Evolutionary conservation across 2,113 vertebrate genomes (phyloP), one percentile per base, ranked within the genome.

Genomic region (Lophius piscatorius): DNA sequence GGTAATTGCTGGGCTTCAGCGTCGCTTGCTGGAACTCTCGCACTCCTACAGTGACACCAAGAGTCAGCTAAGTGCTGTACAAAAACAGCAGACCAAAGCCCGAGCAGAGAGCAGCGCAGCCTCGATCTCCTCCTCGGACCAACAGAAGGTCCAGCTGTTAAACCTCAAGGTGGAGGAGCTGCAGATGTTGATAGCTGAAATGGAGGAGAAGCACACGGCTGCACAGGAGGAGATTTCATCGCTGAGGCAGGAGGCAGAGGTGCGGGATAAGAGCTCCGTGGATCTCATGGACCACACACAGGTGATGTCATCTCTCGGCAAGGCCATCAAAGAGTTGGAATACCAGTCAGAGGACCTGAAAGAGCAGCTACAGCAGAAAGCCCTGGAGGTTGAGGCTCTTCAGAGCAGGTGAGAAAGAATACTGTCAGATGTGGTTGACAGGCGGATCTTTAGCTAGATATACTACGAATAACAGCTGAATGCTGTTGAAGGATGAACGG

Each of bases 1-100:
- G 67, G 93, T 90, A 1, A 91, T 94, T 11, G 90, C 93, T 2
- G 94, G 95, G 12, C 91, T 96, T 35, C 96, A 94, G 68, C 92
- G 87, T 17, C 94, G 97, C 52, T 80, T 98, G 46, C 87, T 86
- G 24, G 95, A 97, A 74, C 89, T 98, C 17, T 95, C 96, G 0
- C 91, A 93, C 69, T 91, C 94, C 38, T 99, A 95, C 89, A 93
- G 92, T n/a, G 94, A 97, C 71, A 94, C 95, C 39, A 94, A 95
- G 81, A 82, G 82, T 6, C 94, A 98, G 71, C 91, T 99, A 52
- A 91, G 51, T 70, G 79, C 14, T 49, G 68, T 80, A 80, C 93
- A 83, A 89, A 92, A 81, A 85, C 92, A 83, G 85, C 89, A 86
- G 56, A 56, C 75, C 1, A 85, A 88, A 20, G 55, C 67, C 16